Evolutionary conservation across 2,797 vertebrate genomes (phyloP), one percentile per base, ranked within the genome.

Genomic region (Podarcis siculus): DNA sequence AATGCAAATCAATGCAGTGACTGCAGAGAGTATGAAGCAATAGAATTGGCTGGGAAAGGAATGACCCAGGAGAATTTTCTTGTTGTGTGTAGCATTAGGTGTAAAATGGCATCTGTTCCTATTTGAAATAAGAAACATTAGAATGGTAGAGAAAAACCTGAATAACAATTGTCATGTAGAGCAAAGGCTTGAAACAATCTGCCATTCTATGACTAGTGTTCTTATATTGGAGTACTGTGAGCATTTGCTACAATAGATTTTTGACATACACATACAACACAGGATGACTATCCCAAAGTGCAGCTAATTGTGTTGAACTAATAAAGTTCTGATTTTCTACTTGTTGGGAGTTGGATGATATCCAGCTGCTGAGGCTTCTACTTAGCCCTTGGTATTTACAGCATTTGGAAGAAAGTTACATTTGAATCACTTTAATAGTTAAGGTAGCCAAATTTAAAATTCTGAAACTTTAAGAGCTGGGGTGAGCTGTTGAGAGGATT

Each of bases 1-100:
- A 85, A 85, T 89, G 83, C 67, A 80, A 85, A 89, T 85, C 66
- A 85, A 49, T 89, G 82, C 82, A 85, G 87, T 75, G 37, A 49
- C 67, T 80, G 15, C 77, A 89, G 82, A 66, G 32, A 66, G 8
- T 64, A 66, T 85, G 77, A 85, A 66, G 55, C 82, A 85, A 75
- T 64, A 79, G 19, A 58, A 39, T 49, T 79, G 17, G 19, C 39
- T 61, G n/a, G 58, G 67, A 23, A 85, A 81, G 23, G 21, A 66
- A 64, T 85, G 55, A 89, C 39, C 55, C 71, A 35, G 15, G 21
- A 49, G 17, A 85, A 80, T 73, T 73, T 7, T 2, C 21, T 30
- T 30, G 10, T 83, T 12, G 10, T 49, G 39, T 80, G n/a, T n/a
- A 85, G 45, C 23, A 9, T 67, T 66, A 45, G 42, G 25, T 71